Percentiles rank a stretch among this genome's conserved stretches.
Evolutionary conservation across 2,113 vertebrate species (phyloP).

Genomic region (Poeciliopsis retropinna): DNA sequence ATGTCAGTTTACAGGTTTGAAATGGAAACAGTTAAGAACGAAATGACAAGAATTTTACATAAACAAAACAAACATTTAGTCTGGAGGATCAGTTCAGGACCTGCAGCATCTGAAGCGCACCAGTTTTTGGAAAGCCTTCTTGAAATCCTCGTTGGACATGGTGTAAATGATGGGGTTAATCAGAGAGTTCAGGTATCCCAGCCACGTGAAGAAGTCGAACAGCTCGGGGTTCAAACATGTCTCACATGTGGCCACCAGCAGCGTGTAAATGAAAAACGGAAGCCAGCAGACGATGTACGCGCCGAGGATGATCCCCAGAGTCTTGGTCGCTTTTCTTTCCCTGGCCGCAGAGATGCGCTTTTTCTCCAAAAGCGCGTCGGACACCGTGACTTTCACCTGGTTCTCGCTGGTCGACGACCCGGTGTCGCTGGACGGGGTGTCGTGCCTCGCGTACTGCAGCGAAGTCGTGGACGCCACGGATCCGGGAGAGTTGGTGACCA

Average conservation of each 20-base stretch:
- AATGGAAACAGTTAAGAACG: not conserved
- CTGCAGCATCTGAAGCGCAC: conserved; percentile 82
- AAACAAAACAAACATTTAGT: not conserved
- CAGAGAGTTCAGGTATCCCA: conserved; percentile 95
- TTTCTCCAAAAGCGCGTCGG: conserved; percentile 93
- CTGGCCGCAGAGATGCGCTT: conserved; percentile 95
- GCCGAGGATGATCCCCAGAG: conserved; percentile 95
- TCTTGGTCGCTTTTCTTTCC: conserved; percentile 96
- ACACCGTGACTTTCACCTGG: conserved; percentile 93
- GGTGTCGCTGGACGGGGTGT: conserved; percentile 84
- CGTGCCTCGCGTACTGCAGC: conserved; percentile 85
- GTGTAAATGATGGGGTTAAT: conserved; percentile 97
- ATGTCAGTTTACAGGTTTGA: not conserved
- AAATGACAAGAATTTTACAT: not conserved
- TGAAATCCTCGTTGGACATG: conserved; percentile 94
- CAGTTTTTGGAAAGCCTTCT: conserved; percentile 93
- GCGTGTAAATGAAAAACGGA: conserved; percentile 96
- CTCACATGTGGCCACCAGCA: conserved; percentile 89
- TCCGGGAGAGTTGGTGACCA: conserved; percentile 91
- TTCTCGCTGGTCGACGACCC: conserved; percentile 87
- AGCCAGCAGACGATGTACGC: conserved; percentile 98
- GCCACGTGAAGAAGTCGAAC: conserved; percentile 95
- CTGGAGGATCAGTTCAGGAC: conserved; percentile 32
- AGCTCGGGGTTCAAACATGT: conserved; percentile 85
- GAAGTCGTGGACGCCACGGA: conserved; percentile 87